phyloP scores from a whole-genome alignment of 2,888 invertebrate genomes.

The Tipula vernalis region DNA sequence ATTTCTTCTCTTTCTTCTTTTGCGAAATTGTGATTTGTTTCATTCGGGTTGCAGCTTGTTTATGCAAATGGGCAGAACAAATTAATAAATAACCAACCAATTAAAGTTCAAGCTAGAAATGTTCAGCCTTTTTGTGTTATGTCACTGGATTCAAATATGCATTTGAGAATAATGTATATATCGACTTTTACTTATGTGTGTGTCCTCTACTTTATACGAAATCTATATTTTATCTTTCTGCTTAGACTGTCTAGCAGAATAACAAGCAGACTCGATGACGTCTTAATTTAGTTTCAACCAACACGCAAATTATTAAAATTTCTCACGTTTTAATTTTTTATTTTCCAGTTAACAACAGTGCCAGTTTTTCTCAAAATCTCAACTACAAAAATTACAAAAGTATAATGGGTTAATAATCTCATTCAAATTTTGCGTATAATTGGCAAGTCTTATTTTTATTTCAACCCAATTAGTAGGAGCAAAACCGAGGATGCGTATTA shows the following conservation, averaged over 20 bases:
- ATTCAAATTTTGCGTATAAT: neutral
- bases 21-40: too few species aligned
- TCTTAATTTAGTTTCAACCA: neutral
- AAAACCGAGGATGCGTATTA: neutral
- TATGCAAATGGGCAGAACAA: too few species aligned
- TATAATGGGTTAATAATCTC: neutral
- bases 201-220: neutral
- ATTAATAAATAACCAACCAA: too few species aligned
- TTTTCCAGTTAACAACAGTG: neutral
- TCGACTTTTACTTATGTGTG: neutral
- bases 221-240: neutral
- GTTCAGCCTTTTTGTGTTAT: too few species aligned
- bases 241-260: neutral
- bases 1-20: too few species aligned
- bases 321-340: neutral
- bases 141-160: too few species aligned
- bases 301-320: neutral
- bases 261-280: neutral
- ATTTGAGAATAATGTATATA: too few species aligned
- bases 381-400: too few species aligned
- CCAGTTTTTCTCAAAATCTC: too few species aligned
- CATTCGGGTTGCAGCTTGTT: too few species aligned
- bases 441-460: neutral
- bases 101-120: too few species aligned
- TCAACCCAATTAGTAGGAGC: neutral